phyloP scores from a whole-genome alignment of 1,140 invertebrate genomes.

The Orius laevigatus region DNA sequence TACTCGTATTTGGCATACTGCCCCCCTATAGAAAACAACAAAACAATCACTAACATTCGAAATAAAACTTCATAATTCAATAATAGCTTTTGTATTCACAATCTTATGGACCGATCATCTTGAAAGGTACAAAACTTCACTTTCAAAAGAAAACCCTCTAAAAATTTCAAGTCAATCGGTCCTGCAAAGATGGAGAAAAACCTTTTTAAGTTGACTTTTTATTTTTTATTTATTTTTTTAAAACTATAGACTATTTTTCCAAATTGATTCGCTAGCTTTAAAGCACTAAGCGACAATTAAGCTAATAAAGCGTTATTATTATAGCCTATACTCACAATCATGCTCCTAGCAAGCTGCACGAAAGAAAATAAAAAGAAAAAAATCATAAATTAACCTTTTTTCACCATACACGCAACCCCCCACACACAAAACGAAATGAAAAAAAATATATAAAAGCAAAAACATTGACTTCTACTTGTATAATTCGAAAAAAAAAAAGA shows the following conservation, averaged over 20 bases:
- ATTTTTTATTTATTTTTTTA: background rate
- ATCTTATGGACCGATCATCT: no score
- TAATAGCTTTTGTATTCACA: no score
- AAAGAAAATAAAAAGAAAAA: conserved; percentile 22
- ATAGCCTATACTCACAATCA: conserved; percentile 50
- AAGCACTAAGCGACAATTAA: background rate
- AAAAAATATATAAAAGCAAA: conserved; percentile 5
- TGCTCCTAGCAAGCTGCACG: conserved; percentile 61
- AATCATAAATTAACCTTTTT: background rate
- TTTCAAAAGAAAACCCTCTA: no score
- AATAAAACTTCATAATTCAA: no score
- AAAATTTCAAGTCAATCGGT: no score
- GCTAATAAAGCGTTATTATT: background rate
- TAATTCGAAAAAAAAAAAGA: background rate
- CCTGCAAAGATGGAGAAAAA: background rate
- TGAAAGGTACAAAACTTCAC: no score
- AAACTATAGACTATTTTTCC: background rate
- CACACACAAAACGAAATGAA: background rate
- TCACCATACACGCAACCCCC: background rate
- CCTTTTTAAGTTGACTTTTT: background rate
- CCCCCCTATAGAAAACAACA: conserved; percentile 41
- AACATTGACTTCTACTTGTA: background rate
- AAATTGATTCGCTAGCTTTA: background rate
- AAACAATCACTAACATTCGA: no score
- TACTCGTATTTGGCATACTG: conserved; percentile 73